These are phyloP conservation scores for Camponotus vicinus DNA, from an alignment of 1,140 invertebrate genomes.

Conservation along the genomic window DNA sequence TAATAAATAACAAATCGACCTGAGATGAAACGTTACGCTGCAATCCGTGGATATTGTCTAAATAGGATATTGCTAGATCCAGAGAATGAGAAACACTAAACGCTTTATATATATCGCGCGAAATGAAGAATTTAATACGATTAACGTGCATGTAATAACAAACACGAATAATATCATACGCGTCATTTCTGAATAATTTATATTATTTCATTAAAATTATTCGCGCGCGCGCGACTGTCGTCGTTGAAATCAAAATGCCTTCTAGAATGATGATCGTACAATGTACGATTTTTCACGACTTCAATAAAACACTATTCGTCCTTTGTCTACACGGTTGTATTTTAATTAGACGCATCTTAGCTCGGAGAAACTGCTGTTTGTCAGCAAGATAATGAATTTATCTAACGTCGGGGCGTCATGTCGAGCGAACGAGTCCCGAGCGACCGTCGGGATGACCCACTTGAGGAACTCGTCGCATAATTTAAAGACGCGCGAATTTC, in stretches of 20 bases:
- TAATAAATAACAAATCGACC: slow-evolving; percentile 54
- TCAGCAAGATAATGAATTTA: slow-evolving; percentile 57
- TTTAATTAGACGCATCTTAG: slow-evolving; percentile 40
- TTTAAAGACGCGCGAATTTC: slow-evolving; percentile 26
- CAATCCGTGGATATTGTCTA: slow-evolving; percentile 50
- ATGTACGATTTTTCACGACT: neutral
- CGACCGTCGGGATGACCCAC: slow-evolving; percentile 10
- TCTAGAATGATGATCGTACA: neutral
- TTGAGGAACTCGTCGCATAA: slow-evolving; percentile 42
- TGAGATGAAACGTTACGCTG: slow-evolving; percentile 32
- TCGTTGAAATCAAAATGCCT: slow-evolving; percentile 6
- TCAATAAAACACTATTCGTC: neutral
- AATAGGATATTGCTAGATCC: slow-evolving; percentile 33
- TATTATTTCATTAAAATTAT: slow-evolving; percentile 5
- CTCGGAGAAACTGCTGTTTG: slow-evolving; percentile 28
- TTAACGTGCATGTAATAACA: neutral
- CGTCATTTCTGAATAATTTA: too few relatives aligned
- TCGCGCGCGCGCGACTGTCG: neutral
- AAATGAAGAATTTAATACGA: slow-evolving; percentile 30
- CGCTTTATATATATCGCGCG: neutral
- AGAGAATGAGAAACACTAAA: slow-evolving; percentile 42
- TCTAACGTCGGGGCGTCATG: slow-evolving; percentile 18
- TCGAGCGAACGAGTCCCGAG: slow-evolving; percentile 39
- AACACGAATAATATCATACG: too few relatives aligned
- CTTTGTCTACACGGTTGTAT: slow-evolving; percentile 19